These are phyloP conservation scores for Centroberyx gerrardi DNA, from an alignment of 2,797 vertebrate genomes.

Conservation along the genomic window DNA sequence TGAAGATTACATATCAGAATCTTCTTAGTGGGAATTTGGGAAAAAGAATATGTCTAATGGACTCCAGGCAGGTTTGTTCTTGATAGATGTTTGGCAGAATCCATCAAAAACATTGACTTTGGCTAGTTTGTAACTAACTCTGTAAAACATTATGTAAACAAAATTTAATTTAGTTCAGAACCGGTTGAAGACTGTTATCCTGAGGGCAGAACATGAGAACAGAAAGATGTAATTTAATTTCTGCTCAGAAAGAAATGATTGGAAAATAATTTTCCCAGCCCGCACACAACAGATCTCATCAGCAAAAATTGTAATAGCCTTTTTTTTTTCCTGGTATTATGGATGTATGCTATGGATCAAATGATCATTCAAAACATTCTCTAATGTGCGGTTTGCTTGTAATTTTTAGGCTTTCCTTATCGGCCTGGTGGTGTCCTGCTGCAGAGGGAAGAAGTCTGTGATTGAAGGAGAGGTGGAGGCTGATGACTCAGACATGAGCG, in stretches of 20 bases:
- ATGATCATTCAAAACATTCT: slow-evolving; percentile 39
- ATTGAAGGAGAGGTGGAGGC: slow-evolving; percentile 97
- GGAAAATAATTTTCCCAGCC: slow-evolving; percentile 49
- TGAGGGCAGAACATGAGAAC: background rate
- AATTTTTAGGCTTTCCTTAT: slow-evolving; percentile 91
- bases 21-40: background rate
- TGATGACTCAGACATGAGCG: slow-evolving; percentile 96
- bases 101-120: background rate
- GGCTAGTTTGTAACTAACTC: slow-evolving; percentile 4
- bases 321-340: slow-evolving; percentile 15
- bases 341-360: slow-evolving; percentile 53
- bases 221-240: slow-evolving; percentile 42
- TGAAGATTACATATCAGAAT: no score
- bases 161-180: slow-evolving; percentile 33
- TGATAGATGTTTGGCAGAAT: background rate
- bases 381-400: slow-evolving; percentile 36
- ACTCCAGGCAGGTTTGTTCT: background rate
- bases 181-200: slow-evolving; percentile 20
- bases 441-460: slow-evolving; percentile 97
- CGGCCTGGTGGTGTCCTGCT: slow-evolving; percentile 95
- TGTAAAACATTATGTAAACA: slow-evolving; percentile 19
- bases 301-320: slow-evolving; percentile 45
- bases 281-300: slow-evolving; percentile 45
- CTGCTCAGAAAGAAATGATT: slow-evolving; percentile 21
- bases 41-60: background rate